phyloP scores from a whole-genome alignment of 1,140 invertebrate species.

The Anastrepha ludens region DNA sequence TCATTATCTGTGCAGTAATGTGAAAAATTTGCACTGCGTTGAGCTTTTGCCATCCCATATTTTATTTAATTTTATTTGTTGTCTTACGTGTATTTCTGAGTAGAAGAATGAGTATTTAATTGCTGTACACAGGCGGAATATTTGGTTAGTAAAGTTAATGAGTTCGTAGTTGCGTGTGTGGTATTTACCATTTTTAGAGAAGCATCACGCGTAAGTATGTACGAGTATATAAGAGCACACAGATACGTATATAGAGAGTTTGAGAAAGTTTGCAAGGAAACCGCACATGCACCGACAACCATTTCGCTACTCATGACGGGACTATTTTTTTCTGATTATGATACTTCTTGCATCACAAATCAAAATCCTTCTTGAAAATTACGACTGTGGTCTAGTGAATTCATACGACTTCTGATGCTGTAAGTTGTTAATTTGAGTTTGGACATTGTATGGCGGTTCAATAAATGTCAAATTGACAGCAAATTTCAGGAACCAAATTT shows the following conservation, averaged over 20 bases:
- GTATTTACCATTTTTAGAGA: neutral
- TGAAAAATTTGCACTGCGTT: slow-evolving; percentile 44
- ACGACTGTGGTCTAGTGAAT: no score
- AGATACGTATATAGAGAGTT: no score
- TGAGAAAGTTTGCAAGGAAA: neutral
- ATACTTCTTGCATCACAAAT: no score
- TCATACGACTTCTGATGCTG: no score
- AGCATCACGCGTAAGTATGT: neutral
- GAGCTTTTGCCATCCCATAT: slow-evolving; percentile 23
- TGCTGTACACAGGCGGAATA: neutral
- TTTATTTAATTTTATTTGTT: neutral
- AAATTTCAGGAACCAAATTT: no score
- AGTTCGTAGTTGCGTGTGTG: neutral
- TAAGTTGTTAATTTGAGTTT: no score
- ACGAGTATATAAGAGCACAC: neutral
- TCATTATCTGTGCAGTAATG: slow-evolving; percentile 45
- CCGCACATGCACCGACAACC: no score
- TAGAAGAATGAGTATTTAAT: slow-evolving; percentile 34
- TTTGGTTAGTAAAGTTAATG: slow-evolving; percentile 18
- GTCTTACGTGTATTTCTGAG: neutral
- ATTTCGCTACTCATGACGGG: no score
- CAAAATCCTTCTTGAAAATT: no score
- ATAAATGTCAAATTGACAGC: no score
- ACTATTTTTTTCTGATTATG: no score
- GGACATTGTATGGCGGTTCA: no score